These are phyloP conservation scores for Apoderus coryli DNA, from an alignment of 2,888 invertebrate genomes.

Conservation along the genomic window DNA sequence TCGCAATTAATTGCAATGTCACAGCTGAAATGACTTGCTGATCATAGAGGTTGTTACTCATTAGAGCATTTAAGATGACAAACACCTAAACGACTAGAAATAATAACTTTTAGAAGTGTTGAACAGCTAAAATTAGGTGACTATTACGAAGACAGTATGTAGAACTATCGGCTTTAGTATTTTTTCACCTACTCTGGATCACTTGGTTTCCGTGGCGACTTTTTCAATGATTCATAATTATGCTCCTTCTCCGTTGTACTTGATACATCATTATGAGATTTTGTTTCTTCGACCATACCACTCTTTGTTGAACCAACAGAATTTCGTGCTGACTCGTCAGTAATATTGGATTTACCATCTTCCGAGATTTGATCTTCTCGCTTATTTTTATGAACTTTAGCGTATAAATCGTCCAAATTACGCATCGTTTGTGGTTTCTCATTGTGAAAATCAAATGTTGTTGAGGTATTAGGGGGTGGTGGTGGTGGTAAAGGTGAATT, in stretches of 20 bases:
- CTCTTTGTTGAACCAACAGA: conserved; percentile 29
- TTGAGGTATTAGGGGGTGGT: conserved; percentile 41
- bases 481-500: conserved; percentile 80
- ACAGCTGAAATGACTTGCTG: too few species aligned
- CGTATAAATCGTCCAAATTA: conserved; percentile 80
- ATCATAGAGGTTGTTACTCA: too few species aligned
- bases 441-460: conserved; percentile 30
- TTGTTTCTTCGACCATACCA: conserved; percentile 24
- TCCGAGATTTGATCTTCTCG: conserved; percentile 19
- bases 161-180: too few species aligned
- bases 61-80: too few species aligned
- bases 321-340: conserved; percentile 10
- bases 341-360: conserved; percentile 8
- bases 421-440: conserved; percentile 30
- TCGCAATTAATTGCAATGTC: too few species aligned
- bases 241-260: conserved; percentile 30
- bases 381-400: conserved; percentile 63
- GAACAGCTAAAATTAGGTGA: too few species aligned
- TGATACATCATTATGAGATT: conserved; percentile 1
- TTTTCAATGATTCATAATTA: conserved; percentile 47
- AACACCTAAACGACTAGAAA: too few species aligned
- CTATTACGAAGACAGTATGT: too few species aligned
- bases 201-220: conserved; percentile 22
- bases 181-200: too few species aligned
- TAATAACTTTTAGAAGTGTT: too few species aligned